Conservation (phyloP, 1,140 invertebrate species). For the Popillia japonica region DNA sequence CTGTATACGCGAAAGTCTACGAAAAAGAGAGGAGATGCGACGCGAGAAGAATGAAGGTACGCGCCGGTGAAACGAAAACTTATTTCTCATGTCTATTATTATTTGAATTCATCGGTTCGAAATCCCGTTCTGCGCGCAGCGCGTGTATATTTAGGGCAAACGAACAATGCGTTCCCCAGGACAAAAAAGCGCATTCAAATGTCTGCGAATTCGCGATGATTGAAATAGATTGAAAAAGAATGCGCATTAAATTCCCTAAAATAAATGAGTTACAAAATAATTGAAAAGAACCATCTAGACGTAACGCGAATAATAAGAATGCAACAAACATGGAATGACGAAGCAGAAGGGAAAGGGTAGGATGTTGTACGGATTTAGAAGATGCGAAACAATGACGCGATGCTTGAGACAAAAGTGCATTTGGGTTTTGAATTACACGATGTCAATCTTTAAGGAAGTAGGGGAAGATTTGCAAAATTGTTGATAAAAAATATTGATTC, state of each 20-base stretch:
- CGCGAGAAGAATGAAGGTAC: not conserved
- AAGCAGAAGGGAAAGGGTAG: not conserved
- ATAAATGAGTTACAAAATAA: conserved; percentile 47
- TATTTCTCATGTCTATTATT: conserved; percentile 39
- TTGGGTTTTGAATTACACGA: conserved; percentile 65
- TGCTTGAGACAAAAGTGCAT: not conserved
- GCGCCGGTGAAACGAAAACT: conserved; percentile 6
- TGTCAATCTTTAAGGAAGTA: conserved; percentile 68
- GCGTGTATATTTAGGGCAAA: conserved; percentile 37
- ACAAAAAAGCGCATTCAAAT: conserved; percentile 41
- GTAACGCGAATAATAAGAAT: conserved; percentile 39
- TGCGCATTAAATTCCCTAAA: conserved; percentile 45
- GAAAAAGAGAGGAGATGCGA: not conserved
- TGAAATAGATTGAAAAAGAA: conserved; percentile 47
- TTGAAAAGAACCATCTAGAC: conserved; percentile 45
- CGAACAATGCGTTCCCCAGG: conserved; percentile 30
- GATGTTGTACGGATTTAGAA: not conserved
- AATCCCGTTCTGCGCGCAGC: not conserved
- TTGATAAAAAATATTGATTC: not conserved
- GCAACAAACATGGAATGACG: not conserved
- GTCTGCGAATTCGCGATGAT: conserved; percentile 44
- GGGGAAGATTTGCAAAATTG: not conserved
- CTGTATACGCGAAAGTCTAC: not conserved
- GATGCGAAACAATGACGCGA: not conserved
- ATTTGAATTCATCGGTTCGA: conserved; percentile 40